Conservation (phyloP, 2,888 invertebrate species). For the Drosophila acutilabella region DNA sequence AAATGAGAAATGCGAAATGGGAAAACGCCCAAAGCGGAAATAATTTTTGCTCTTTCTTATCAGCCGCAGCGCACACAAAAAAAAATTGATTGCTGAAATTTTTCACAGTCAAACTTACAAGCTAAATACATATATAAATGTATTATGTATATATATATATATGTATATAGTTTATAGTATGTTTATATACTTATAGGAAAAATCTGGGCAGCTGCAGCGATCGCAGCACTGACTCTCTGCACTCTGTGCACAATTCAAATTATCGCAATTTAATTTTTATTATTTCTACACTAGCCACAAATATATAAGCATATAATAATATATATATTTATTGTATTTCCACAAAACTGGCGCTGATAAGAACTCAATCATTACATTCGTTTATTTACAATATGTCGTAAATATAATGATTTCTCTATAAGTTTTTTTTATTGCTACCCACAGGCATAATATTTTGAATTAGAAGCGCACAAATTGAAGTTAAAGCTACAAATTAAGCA, state of each 20-base stretch:
- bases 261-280: constrained; percentile 64
- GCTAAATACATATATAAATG: constrained; percentile 14
- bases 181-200: constrained; percentile 27
- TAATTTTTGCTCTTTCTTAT: constrained; percentile 69
- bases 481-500: neutral
- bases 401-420: constrained; percentile 50
- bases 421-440: constrained; percentile 24
- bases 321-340: constrained; percentile 38
- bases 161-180: constrained; percentile 10
- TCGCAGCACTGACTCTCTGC: constrained; percentile 16
- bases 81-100: constrained; percentile 74
- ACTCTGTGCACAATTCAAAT: constrained; percentile 61
- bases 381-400: constrained; percentile 51
- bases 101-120: constrained; percentile 48
- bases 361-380: constrained; percentile 24
- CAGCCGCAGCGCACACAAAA: constrained; percentile 52
- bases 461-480: constrained; percentile 18
- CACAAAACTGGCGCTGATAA: constrained; percentile 63
- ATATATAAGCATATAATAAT: constrained; percentile 4
- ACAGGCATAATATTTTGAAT: constrained; percentile 25
- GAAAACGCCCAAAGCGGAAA: constrained; percentile 73
- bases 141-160: constrained; percentile 11
- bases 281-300: constrained; percentile 13
- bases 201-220: constrained; percentile 44
- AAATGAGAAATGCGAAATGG: constrained; percentile 50